A percentile compares a stretch with the other conserved stretches of the same genome.
Evolutionary conservation across 1,140 invertebrate species (phyloP).

Genomic region (Zaprionus tsacasi): DNA sequence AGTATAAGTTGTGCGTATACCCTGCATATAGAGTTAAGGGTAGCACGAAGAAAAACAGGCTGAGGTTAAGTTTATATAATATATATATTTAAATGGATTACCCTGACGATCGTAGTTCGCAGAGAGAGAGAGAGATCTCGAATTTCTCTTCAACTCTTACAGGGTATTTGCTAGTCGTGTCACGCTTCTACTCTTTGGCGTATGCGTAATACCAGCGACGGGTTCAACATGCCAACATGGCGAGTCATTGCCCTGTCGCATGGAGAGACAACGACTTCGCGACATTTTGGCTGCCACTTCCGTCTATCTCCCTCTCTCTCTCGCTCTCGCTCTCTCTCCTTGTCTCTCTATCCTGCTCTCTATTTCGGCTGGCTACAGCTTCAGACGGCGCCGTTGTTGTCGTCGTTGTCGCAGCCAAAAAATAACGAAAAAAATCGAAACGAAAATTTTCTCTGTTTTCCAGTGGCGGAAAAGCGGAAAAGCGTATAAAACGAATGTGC

Average conservation of each 20-base stretch:
- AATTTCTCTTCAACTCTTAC: background rate
- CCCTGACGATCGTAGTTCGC: too few relatives aligned
- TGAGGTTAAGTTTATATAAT: too few relatives aligned
- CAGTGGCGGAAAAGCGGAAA: constrained; percentile 21
- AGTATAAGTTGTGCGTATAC: background rate
- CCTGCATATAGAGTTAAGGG: background rate
- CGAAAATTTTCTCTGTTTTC: constrained; percentile 2
- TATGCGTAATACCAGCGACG: constrained; percentile 61
- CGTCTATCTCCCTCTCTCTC: constrained; percentile 6
- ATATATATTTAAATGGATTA: too few relatives aligned
- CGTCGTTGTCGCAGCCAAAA: constrained; percentile 44
- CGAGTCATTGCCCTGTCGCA: constrained; percentile 43
- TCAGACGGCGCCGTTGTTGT: constrained; percentile 36
- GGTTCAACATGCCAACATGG: constrained; percentile 39
- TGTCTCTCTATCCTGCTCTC: too few relatives aligned
- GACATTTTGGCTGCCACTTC: constrained; percentile 35
- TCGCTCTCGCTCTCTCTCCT: background rate
- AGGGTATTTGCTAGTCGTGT: background rate
- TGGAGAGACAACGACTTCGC: constrained; percentile 39
- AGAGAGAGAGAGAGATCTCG: too few relatives aligned
- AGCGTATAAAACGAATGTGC: constrained; percentile 48
- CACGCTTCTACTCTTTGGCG: constrained; percentile 24
- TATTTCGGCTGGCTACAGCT: constrained; percentile 9
- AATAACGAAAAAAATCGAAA: constrained; percentile 30
- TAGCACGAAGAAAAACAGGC: too few relatives aligned